Evolutionary conservation across 2,888 invertebrate genomes (phyloP).

Genomic region (Mesorhabditis belari): DNA sequence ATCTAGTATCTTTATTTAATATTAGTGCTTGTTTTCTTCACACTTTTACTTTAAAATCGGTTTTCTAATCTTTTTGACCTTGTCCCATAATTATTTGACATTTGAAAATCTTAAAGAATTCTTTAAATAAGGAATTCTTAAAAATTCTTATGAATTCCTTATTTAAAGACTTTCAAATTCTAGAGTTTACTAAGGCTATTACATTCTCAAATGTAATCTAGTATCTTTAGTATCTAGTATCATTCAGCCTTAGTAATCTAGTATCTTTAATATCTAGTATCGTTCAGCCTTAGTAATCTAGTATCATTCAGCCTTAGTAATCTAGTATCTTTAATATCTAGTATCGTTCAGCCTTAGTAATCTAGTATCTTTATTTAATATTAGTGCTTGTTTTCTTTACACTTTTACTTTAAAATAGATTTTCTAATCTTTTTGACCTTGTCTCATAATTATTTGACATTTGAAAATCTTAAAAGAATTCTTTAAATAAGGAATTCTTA

Average conservation of each 20-base stretch:
- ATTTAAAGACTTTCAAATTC: conserved; percentile 28
- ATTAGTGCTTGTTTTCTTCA: conserved; percentile 1
- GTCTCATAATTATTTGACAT: no score
- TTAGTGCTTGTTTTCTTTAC: conserved; percentile 16
- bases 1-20: no score
- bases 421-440: no score
- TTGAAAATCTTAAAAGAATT: no score
- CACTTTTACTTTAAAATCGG: neutral
- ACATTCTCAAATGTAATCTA: conserved; percentile 42
- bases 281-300: neutral
- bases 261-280: no score
- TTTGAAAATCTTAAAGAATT: conserved; percentile 45
- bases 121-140: conserved; percentile 48
- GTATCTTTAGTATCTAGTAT: no score
- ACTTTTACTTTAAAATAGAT: no score
- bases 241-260: no score
- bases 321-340: conserved; percentile 30
- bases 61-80: neutral
- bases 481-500: no score
- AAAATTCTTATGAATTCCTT: conserved; percentile 49
- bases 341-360: conserved; percentile 26
- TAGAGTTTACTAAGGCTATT: conserved; percentile 47
- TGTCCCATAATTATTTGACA: no score
- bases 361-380: conserved; percentile 24
- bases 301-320: conserved; percentile 49